Conservation (phyloP, 2,113 vertebrate genomes). For the Stegastes partitus region DNA sequence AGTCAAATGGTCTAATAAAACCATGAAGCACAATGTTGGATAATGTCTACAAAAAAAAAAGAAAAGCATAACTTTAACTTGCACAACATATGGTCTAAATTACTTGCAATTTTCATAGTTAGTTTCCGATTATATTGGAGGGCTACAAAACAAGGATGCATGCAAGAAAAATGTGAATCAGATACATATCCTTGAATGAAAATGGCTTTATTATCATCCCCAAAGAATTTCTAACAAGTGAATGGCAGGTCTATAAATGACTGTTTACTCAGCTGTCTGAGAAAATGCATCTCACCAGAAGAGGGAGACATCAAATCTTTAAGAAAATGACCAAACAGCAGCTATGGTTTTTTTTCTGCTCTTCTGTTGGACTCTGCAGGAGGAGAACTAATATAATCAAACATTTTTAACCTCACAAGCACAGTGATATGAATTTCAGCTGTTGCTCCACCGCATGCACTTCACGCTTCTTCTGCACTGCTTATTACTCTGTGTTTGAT, state of each 20-base stretch:
- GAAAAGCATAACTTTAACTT: too few species aligned
- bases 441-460: slow-evolving; percentile 35
- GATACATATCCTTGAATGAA: slow-evolving; percentile 5
- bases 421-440: slow-evolving; percentile 29
- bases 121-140: not conserved
- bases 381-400: slow-evolving; percentile 62
- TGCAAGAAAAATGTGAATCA: not conserved
- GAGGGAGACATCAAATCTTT: slow-evolving; percentile 64
- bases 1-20: not conserved
- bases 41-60: too few species aligned
- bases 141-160: not conserved
- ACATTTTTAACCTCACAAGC: slow-evolving; percentile 61
- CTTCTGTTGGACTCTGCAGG: slow-evolving; percentile 36
- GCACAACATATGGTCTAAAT: too few species aligned
- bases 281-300: slow-evolving; percentile 49
- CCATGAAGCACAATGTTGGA: not conserved
- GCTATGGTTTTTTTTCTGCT: not conserved
- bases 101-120: not conserved
- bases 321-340: slow-evolving; percentile 27
- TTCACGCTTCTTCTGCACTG: slow-evolving; percentile 17
- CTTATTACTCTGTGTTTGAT: slow-evolving; percentile 62
- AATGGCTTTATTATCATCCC: slow-evolving; percentile 10
- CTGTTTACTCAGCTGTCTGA: slow-evolving; percentile 23
- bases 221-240: slow-evolving; percentile 10
- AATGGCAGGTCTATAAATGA: slow-evolving; percentile 32